Percentiles rank a stretch among this genome's conserved stretches.
Evolutionary conservation across 2,797 vertebrate genomes (phyloP).

Genomic region (Pantherophis alleghaniensis): DNA sequence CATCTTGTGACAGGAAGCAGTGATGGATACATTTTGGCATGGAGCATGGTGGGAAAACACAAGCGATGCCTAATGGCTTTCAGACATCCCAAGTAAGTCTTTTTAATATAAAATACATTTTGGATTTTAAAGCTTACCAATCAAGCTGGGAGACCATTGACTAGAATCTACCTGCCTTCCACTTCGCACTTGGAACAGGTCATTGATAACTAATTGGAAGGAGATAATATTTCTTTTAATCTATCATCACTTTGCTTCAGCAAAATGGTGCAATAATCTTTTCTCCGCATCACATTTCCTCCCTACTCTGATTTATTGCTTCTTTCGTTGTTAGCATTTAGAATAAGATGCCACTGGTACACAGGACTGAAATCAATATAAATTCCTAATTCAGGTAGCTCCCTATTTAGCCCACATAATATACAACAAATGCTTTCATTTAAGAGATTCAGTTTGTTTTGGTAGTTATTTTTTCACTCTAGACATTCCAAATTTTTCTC

Average conservation of each 20-base stretch:
- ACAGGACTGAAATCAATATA: background rate
- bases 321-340: background rate
- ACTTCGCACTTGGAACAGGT: background rate
- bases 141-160: background rate
- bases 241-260: background rate
- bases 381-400: background rate
- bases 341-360: background rate
- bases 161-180: background rate
- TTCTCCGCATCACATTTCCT: background rate
- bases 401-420: background rate
- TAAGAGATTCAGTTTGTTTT: background rate
- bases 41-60: conserved; percentile 78
- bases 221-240: background rate
- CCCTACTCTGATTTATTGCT: background rate
- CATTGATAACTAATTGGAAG: background rate
- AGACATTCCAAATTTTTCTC: background rate
- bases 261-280: background rate
- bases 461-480: background rate
- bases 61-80: conserved; percentile 78
- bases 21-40: conserved; percentile 79
- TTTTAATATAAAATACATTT: background rate
- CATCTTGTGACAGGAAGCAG: conserved; percentile 82
- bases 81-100: conserved; percentile 82
- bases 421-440: background rate
- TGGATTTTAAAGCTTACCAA: background rate